phyloP scores from a whole-genome alignment of 92 coral and sea anemone genomes.

The Nematostella vectensis region DNA sequence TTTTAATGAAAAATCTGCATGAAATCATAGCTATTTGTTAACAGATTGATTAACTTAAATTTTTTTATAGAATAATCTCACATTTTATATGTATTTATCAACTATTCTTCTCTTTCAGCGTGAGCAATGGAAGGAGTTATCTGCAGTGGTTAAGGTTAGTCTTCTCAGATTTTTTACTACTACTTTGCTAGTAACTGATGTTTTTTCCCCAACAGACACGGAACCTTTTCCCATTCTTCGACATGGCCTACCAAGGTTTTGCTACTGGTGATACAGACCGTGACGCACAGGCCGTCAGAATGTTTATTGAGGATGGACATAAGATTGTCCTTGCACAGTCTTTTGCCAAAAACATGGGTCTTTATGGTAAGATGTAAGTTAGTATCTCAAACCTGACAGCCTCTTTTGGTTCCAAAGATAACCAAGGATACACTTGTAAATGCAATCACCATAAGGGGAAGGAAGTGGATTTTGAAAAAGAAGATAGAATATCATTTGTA shows the following conservation, averaged over 20 bases:
- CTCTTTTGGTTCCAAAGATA: neutral
- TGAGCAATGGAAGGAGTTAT: constrained; percentile 94
- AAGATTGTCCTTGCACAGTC: constrained; percentile 81
- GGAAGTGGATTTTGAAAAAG: no score
- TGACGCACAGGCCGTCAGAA: constrained; percentile 89
- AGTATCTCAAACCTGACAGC: neutral
- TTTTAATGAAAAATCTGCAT: no score
- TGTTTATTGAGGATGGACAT: constrained; percentile 84
- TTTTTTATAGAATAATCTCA: no score
- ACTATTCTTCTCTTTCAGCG: constrained; percentile 27
- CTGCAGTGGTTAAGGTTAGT: constrained; percentile 88
- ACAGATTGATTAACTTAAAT: no score
- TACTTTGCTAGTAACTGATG: neutral
- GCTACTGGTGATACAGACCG: constrained; percentile 90
- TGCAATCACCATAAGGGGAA: no score
- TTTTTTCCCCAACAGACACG: constrained; percentile 38
- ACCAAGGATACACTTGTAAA: neutral
- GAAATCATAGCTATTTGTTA: no score
- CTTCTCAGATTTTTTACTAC: constrained; percentile 1
- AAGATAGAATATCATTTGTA: no score
- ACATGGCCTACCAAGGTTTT: constrained; percentile 99
- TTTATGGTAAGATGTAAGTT: constrained; percentile 60
- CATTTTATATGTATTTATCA: no score
- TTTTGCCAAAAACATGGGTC: constrained; percentile 99
- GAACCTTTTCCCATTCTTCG: constrained; percentile 83